These are phyloP conservation scores for Anastatus disparis DNA, from an alignment of 1,140 invertebrate species.

Conservation along the genomic window DNA sequence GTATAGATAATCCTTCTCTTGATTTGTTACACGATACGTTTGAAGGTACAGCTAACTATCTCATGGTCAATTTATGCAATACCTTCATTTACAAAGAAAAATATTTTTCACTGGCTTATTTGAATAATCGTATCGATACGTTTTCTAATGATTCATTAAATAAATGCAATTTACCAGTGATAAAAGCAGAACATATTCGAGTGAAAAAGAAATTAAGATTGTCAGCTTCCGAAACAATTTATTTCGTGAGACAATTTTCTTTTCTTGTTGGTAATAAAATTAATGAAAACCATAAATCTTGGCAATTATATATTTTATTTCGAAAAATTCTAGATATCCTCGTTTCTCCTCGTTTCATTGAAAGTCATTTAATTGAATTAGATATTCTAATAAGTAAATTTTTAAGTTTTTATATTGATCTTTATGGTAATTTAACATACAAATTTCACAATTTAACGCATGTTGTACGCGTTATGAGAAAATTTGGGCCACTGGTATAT, in stretches of 20 bases:
- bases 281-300: slow-evolving; percentile 9
- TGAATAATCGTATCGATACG: slow-evolving; percentile 25
- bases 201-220: slow-evolving; percentile 22
- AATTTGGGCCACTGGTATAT: slow-evolving; percentile 38
- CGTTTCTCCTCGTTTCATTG: too few species aligned
- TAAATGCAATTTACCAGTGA: slow-evolving; percentile 1
- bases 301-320: slow-evolving; percentile 30
- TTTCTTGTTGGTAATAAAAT: slow-evolving; percentile 30
- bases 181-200: slow-evolving; percentile 12
- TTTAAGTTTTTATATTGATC: slow-evolving; percentile 31
- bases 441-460: slow-evolving; percentile 43
- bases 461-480: slow-evolving; percentile 4
- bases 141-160: slow-evolving; percentile 7
- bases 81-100: slow-evolving; percentile 22
- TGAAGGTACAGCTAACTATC: slow-evolving; percentile 18
- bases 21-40: slow-evolving; percentile 22
- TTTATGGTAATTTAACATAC: slow-evolving; percentile 38
- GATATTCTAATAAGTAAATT: slow-evolving; percentile 31
- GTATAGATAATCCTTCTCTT: slow-evolving; percentile 16
- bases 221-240: slow-evolving; percentile 37
- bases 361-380: too few species aligned
- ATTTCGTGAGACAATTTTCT: slow-evolving; percentile 29
- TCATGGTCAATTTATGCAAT: slow-evolving; percentile 23
- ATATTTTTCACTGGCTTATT: slow-evolving; percentile 31
- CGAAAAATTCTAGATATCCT: slow-evolving; percentile 21